Percentiles rank a stretch among this genome's conserved stretches.
Conservation (phyloP, 1,140 invertebrate genomes). For the Lethocerus indicus region DNA sequence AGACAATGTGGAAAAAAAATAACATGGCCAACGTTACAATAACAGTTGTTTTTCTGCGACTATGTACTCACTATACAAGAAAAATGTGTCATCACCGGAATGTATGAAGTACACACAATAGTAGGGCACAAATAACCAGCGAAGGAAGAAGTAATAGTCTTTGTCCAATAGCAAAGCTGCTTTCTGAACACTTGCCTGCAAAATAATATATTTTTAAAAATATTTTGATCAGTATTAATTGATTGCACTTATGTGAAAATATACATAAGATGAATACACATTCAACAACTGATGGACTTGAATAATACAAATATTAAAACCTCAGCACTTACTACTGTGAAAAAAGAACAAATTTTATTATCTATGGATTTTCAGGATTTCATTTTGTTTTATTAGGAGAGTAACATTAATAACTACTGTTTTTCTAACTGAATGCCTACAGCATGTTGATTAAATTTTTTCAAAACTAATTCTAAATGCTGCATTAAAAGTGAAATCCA, state of each 20-base stretch:
- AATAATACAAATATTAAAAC: not conserved
- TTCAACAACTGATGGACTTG: not conserved
- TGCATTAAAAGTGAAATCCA: no score
- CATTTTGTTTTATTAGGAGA: not conserved
- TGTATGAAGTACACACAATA: slow-evolving; percentile 1
- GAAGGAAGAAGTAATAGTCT: slow-evolving; percentile 8
- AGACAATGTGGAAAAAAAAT: slow-evolving; percentile 4
- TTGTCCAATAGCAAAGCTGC: slow-evolving; percentile 4
- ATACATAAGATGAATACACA: not conserved
- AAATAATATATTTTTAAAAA: not conserved
- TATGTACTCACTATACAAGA: slow-evolving; percentile 4
- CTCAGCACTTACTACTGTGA: not conserved
- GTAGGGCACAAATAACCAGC: not conserved
- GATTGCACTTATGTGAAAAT: not conserved
- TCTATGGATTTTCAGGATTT: not conserved
- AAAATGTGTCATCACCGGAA: slow-evolving; percentile 15
- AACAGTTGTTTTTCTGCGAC: not conserved
- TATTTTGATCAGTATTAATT: not conserved
- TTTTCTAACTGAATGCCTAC: no score
- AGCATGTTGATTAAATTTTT: no score
- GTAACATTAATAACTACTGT: no score
- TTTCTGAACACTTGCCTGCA: slow-evolving; percentile 14
- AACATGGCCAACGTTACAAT: slow-evolving; percentile 7
- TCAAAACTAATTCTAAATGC: no score
- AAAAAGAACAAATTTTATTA: not conserved